Evolutionary conservation across 2,888 invertebrate genomes (phyloP).

Genomic region (Galerucella pusilla): DNA sequence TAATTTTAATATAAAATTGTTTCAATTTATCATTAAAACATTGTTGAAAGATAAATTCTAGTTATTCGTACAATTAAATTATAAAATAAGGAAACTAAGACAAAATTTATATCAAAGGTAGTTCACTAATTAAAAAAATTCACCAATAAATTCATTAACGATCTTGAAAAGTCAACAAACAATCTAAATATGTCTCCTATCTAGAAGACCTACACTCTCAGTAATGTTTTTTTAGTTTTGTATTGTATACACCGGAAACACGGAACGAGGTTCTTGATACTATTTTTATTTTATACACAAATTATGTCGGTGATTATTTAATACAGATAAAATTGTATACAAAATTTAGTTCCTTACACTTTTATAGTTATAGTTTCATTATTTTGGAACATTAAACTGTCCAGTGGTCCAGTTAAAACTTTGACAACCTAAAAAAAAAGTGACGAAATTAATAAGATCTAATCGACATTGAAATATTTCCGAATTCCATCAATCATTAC

Average conservation of each 20-base stretch:
- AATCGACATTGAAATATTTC: background rate
- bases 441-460: background rate
- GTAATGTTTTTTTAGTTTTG: too few relatives aligned
- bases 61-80: too few relatives aligned
- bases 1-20: too few relatives aligned
- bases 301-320: background rate
- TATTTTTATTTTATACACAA: slow-evolving; percentile 3
- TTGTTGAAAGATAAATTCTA: too few relatives aligned
- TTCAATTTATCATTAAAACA: too few relatives aligned
- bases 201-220: too few relatives aligned
- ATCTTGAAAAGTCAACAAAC: slow-evolving; percentile 11
- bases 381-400: too few relatives aligned
- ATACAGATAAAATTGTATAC: background rate
- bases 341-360: background rate
- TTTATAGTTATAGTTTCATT: background rate
- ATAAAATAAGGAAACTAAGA: too few relatives aligned
- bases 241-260: background rate
- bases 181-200: slow-evolving; percentile 2
- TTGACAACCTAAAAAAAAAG: too few relatives aligned
- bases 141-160: slow-evolving; percentile 18
- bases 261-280: too few relatives aligned
- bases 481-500: slow-evolving; percentile 33
- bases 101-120: slow-evolving; percentile 25
- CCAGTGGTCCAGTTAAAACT: too few relatives aligned
- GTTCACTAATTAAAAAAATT: slow-evolving; percentile 14